Evolutionary conservation across 2,888 invertebrate genomes (phyloP), one percentile per base, ranked within the genome.

Genomic region (Orthonevra nobilis): DNA sequence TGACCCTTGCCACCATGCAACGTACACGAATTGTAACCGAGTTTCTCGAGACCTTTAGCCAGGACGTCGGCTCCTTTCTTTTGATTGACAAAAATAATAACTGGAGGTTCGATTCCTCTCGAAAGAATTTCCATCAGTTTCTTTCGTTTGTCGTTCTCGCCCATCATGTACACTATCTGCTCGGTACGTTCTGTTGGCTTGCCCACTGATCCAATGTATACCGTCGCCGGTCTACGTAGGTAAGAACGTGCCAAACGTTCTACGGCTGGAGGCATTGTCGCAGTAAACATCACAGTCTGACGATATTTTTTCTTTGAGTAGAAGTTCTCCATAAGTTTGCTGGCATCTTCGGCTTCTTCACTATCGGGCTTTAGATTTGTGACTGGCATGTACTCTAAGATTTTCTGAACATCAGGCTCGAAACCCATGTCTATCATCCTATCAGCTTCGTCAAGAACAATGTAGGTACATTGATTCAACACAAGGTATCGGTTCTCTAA

Each of bases 381-480:
- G 0, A 98, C 99, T 0, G 99, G 99, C 95, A 99, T 96, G 87
- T 94, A 97, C 85, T 98, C 98, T 26, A 99, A 91, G 88, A 99
- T 99, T 88, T 97, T 97, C 86, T 99, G 98, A 0, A 99, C 99
- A 85, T 96, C 96, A 36, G 98, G 97, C 88, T 99, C 99, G 87
- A 99, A 99, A 87, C 99, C 99, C 96, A 99, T 98, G 91, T 99
- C 99, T 89, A 99, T 98, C 99, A 99, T 99, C 86, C 98, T 93
- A 91, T 99, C 99, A 26, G 99, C 99, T 90, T 97, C 96, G 85
- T 97, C 96, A 56, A 96, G 91, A 2, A 97, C 98, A 73, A 99
- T 97, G 87, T 99, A 99, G 0, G 99, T 99, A 89, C 99, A 99
- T 86, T 99, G 96, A 88, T 95, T 96, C 10, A 99, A 90, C 5